Base-by-base conservation (phyloP, 2,888 invertebrate genomes). In the Thalpophila matura region DNA sequence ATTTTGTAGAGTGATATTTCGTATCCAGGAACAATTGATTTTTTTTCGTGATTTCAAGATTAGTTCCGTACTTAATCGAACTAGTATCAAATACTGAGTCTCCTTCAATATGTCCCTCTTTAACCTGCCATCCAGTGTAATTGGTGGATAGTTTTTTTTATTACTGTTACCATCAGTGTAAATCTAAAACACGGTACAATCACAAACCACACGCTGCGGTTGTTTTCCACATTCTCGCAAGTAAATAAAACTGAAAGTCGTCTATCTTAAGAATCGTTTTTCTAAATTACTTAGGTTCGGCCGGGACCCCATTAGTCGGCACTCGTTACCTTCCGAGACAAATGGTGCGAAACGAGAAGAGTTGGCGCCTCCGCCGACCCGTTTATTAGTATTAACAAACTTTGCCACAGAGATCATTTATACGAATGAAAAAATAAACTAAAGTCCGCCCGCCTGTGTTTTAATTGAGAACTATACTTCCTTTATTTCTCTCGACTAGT, bases 341-440 rank as follows among this genome's bases (percentile, higher is more conserved):
- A 91, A 92, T 91, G 86, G 90, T 62, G 69, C 60, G 75, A 82
- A 80, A 75, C 80, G 83, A 82, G 83, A 84, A 82, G 82, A 84
- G 86, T 84, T 84, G 83, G 80, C 87, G 83, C 82, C 79, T 83
- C 80, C 77, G 71, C 80, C 77, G 74, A 72, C 76, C 84, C 87
- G 87, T 91, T 90, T 90, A 88, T 91, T 88, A 88, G 82, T 88
- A 89, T 90, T 89, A 90, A 85, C 86, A 80, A 89, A 90, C 87
- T 89, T 88, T 82, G 66, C 77, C 60, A 77, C 83, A 76, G 57
- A 82, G 83, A 88, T 88, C 90, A 88, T 90, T 90, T 88, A 87
- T 88, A 87, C 84, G 71, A 87, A 90, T 88, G 71, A 82, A 88
- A 87, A 86, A 86, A 86, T 82, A 85, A 83, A 85, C 68, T 79